A percentile compares a stretch with the other conserved stretches of the same genome.
These are phyloP conservation scores for Poeciliopsis prolifica DNA, from an alignment of 2,113 vertebrate genomes.

Conservation along the genomic window DNA sequence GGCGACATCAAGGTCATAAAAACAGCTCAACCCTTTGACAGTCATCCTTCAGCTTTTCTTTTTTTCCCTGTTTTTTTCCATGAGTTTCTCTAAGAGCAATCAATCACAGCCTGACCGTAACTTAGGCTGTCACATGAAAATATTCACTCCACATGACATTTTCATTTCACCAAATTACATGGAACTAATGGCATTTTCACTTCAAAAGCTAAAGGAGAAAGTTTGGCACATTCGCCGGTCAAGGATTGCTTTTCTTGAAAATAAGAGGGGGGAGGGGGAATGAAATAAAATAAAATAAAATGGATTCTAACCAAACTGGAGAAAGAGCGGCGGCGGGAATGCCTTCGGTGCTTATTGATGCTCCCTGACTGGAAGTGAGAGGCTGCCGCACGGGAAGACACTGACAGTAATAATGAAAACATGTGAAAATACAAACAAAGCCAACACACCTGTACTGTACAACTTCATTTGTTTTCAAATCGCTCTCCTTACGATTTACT, in stretches of 20 bases:
- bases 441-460: neutral
- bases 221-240: neutral
- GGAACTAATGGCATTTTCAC: neutral
- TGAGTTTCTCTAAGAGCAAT: conserved; percentile 13
- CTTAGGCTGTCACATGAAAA: neutral
- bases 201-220: neutral
- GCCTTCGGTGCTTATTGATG: neutral
- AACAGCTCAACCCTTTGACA: conserved; percentile 15
- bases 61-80: neutral
- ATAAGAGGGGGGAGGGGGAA: neutral
- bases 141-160: neutral
- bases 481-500: too few species aligned
- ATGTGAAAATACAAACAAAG: neutral
- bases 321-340: neutral
- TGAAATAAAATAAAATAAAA: neutral
- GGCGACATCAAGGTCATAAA: conserved; percentile 9
- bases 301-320: neutral
- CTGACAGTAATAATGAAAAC: neutral
- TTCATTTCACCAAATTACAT: neutral
- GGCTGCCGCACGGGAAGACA: neutral
- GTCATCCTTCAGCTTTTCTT: conserved; percentile 6
- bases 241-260: neutral
- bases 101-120: neutral
- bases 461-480: neutral
- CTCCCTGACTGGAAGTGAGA: neutral